Base-by-base conservation (phyloP, 2,888 invertebrate species). In the Stramonita haemastoma region DNA sequence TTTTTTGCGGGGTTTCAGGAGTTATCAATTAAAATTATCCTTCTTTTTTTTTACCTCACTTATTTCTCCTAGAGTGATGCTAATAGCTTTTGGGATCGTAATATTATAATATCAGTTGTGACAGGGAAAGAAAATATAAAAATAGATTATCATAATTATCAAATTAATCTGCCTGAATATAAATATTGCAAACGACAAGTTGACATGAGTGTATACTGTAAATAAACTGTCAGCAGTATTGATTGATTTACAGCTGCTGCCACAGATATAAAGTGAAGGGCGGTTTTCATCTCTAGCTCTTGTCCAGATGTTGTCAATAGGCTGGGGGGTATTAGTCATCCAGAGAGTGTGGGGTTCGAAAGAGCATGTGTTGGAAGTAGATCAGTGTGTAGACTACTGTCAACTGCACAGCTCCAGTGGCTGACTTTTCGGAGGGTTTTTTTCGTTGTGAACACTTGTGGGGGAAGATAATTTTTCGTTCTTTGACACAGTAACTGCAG, bases 211-310 rank as follows among this genome's bases (percentile, higher is more conserved):
- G 73, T n/a, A 46, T 46, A 8, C 46, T 46, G 46, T 46, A 46
- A 46, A 46, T 46, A 46, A 46, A 46, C 46, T 46, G 46, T 79
- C 79, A 79, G 11, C 13, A 26, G 26, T 83, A 83, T 83, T 83
- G 81, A 83, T 83, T 73, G 11, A 46, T 46, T 11, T 36, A 36
- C 81, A 46, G 81, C 81, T 83, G 81, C 46, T 36, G 81, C 81
- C n/a, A 46, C 81, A 79, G 36, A 83, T 83, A 22, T 46, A 83
- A 46, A 83, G 81, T 46, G 81, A 83, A 83, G 81, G 29, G 81
- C 32, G 36, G 26, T 83, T 46, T 79, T 34, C 34, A 15, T 79
- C 46, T 6, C 81, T 34, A 46, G 81, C 81, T 83, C 36, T 13
- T 22, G 26, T 22, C 81, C 81, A 83, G 19, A 83, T 83, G 81